Evolutionary conservation across 2,888 invertebrate species (phyloP).

Genomic region (Caenorhabditis virilis): DNA sequence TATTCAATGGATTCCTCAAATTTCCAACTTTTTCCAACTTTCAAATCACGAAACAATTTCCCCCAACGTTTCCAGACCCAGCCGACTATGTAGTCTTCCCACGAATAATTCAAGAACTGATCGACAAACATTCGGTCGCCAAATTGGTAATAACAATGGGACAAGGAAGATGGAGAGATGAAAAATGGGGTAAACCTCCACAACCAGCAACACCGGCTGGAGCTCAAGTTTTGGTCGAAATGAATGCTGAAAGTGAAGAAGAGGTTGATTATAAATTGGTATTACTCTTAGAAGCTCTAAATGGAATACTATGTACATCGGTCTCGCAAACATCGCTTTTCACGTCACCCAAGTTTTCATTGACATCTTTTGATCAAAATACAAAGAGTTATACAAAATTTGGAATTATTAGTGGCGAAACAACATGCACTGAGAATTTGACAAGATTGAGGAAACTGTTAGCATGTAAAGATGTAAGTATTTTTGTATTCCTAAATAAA

Average conservation of each 20-base stretch:
- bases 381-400: conserved; percentile 72
- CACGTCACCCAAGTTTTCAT: conserved; percentile 16
- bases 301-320: conserved; percentile 93
- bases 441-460: conserved; percentile 97
- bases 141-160: conserved; percentile 90
- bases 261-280: conserved; percentile 77
- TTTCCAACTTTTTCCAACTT: too few relatives aligned
- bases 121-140: conserved; percentile 80
- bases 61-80: conserved; percentile 12
- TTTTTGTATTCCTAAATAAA: too few relatives aligned
- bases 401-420: conserved; percentile 90
- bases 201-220: conserved; percentile 86
- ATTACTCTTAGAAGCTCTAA: conserved; percentile 84
- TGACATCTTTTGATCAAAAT: too few relatives aligned
- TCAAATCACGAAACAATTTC: too few relatives aligned
- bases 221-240: conserved; percentile 92
- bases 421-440: conserved; percentile 96
- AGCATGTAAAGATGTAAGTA: conserved; percentile 79
- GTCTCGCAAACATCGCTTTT: conserved; percentile 77
- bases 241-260: conserved; percentile 71
- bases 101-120: conserved; percentile 70
- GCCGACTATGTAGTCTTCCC: conserved; percentile 68
- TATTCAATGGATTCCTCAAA: too few relatives aligned
- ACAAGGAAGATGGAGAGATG: conserved; percentile 83
- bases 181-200: conserved; percentile 87